Conservation (phyloP, 2,797 vertebrate species). For the Phoeniculus purpureus region DNA sequence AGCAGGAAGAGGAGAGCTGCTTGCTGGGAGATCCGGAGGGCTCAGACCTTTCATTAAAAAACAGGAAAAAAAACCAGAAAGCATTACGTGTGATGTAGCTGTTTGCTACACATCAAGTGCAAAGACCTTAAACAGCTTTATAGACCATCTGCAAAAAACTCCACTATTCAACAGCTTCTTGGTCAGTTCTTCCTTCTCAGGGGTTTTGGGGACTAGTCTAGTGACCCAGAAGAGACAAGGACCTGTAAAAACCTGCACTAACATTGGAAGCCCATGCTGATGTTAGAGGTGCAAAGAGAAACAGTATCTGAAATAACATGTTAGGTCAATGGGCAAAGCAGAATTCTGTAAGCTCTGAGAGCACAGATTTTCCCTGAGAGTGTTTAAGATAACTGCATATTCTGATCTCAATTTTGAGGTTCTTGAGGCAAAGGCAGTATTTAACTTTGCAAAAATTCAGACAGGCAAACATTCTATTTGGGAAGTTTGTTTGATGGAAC, state of each 20-base stretch:
- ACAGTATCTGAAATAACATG: background rate
- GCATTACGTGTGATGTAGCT: background rate
- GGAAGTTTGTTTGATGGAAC: background rate
- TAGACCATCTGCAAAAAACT: background rate
- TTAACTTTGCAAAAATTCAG: background rate
- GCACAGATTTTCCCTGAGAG: background rate
- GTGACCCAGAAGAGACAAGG: background rate
- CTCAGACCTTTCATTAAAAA: slow-evolving; percentile 66
- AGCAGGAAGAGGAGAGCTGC: slow-evolving; percentile 34
- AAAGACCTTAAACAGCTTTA: background rate
- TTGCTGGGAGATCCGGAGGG: slow-evolving; percentile 47
- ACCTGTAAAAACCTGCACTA: background rate
- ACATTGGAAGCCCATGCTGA: background rate
- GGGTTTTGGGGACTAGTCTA: background rate
- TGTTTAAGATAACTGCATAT: background rate
- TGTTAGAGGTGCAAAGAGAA: background rate
- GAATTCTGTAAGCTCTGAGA: background rate
- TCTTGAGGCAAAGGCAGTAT: background rate
- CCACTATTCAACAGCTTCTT: background rate
- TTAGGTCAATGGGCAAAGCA: background rate
- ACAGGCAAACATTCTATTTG: background rate
- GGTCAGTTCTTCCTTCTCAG: background rate
- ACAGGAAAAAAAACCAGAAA: background rate
- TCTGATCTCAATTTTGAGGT: background rate
- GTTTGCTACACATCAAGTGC: background rate